Conservation (phyloP, 1,140 invertebrate genomes). For the Bursaphelenchus mucronatus region DNA sequence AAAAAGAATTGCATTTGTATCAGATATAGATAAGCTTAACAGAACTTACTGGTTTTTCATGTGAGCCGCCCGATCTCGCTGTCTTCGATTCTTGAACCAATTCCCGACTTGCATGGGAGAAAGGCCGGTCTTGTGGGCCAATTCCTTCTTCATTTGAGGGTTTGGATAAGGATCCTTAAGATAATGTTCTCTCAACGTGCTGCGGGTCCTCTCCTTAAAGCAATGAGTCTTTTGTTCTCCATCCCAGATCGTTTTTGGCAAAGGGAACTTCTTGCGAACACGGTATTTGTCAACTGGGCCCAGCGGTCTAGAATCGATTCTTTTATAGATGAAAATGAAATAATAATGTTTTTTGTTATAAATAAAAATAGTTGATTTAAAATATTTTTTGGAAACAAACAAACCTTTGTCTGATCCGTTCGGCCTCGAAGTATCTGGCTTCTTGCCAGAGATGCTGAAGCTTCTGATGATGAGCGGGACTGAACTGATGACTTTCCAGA, state of each 20-base stretch:
- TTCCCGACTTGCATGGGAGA: slow-evolving; percentile 99
- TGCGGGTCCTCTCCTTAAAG: slow-evolving; percentile 94
- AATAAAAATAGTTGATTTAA: not conserved
- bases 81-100: slow-evolving; percentile 97
- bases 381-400: not conserved
- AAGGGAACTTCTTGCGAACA: slow-evolving; percentile 95
- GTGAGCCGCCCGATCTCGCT: slow-evolving; percentile 94
- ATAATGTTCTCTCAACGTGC: slow-evolving; percentile 92
- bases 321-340: slow-evolving; percentile 29
- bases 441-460: slow-evolving; percentile 91
- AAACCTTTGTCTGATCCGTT: not conserved
- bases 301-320: slow-evolving; percentile 71
- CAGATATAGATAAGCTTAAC: no score
- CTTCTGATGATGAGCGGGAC: slow-evolving; percentile 90
- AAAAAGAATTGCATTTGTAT: no score
- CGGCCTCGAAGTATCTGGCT: slow-evolving; percentile 96
- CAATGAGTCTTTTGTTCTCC: slow-evolving; percentile 99
- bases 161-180: slow-evolving; percentile 98
- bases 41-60: slow-evolving; percentile 80
- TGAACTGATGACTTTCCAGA: slow-evolving; percentile 88
- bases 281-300: slow-evolving; percentile 99
- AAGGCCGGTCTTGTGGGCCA: slow-evolving; percentile 91
- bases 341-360: no score
- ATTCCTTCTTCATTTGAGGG: slow-evolving; percentile 93
- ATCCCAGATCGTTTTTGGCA: slow-evolving; percentile 88